Percentiles rank a stretch among this genome's conserved stretches.
These are phyloP conservation scores for Galemys pyrenaicus DNA, from an alignment of 2,113 vertebrate species.

Conservation along the genomic window DNA sequence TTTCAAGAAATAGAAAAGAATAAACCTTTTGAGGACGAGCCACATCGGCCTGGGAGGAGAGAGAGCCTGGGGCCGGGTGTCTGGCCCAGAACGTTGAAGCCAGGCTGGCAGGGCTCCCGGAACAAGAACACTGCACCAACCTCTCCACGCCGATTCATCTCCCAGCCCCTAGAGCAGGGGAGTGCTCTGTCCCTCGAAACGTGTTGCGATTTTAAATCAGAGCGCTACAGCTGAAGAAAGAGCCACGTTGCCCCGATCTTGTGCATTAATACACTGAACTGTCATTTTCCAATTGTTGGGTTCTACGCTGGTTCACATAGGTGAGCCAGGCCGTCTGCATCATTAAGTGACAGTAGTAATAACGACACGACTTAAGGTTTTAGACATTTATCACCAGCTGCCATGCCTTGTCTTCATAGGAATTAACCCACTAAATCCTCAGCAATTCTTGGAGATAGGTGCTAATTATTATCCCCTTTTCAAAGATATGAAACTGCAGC, in stretches of 20 bases:
- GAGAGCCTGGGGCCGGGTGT: background rate
- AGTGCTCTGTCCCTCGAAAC: background rate
- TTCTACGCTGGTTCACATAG: background rate
- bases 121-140: background rate
- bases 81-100: background rate
- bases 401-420: background rate
- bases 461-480: background rate
- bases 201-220: background rate
- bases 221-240: background rate
- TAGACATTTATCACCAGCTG: background rate
- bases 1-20: conserved; percentile 19
- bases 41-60: background rate
- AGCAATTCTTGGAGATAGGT: background rate
- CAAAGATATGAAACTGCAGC: background rate
- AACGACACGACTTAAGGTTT: background rate
- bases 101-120: background rate
- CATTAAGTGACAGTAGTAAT: background rate
- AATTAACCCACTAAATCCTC: background rate
- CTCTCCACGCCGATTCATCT: background rate
- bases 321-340: background rate
- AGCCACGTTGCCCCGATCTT: background rate
- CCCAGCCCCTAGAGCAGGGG: background rate
- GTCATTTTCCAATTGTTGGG: background rate
- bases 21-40: background rate
- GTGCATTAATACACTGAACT: fast-evolving